A percentile compares a stretch with the other conserved stretches of the same genome.
Conservation (phyloP, 2,888 invertebrate genomes). For the Strigamia maritima region DNA sequence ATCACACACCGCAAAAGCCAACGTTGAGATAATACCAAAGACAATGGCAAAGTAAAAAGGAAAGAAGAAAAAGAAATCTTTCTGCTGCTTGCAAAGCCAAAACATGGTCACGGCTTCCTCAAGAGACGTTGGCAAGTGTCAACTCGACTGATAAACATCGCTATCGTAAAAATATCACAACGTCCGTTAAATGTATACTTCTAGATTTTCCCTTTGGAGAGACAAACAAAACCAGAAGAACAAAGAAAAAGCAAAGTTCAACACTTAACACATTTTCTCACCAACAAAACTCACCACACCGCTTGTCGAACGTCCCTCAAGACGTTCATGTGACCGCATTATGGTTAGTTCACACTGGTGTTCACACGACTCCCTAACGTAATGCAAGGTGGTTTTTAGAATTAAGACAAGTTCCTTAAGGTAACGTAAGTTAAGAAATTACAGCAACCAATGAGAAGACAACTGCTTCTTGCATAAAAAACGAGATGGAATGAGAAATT, state of each 20-base stretch:
- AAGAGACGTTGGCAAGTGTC: constrained; percentile 4
- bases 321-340: no score
- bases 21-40: background rate
- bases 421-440: no score
- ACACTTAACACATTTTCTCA: no score
- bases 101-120: constrained; percentile 9
- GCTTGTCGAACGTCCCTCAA: no score
- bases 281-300: no score
- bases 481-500: no score
- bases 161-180: background rate
- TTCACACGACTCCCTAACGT: no score
- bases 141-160: background rate
- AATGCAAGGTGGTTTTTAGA: no score
- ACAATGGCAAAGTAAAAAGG: background rate
- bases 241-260: background rate
- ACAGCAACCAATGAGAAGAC: no score
- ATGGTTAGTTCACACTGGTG: no score
- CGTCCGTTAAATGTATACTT: background rate
- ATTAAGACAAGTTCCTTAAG: no score
- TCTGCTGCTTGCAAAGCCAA: constrained; percentile 1
- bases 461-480: no score
- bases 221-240: background rate
- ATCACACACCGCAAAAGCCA: background rate
- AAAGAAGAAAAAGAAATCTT: background rate
- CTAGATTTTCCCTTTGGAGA: background rate